Evolutionary conservation across 2,888 invertebrate genomes (phyloP).

Genomic region (Dasysyrphus tricinctus): DNA sequence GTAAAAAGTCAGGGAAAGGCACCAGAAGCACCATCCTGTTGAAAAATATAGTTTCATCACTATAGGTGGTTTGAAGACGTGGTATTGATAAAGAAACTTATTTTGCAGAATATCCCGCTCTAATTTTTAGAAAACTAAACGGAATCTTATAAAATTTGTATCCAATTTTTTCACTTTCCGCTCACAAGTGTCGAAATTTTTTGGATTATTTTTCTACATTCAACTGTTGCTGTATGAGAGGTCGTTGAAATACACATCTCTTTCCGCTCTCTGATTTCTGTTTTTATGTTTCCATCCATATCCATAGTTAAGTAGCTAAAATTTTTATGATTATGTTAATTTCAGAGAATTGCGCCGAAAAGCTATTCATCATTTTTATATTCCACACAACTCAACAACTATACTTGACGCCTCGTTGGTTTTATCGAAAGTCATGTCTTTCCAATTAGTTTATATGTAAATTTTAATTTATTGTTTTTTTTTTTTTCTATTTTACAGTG

Average conservation of each 20-base stretch:
- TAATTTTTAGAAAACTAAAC: no score
- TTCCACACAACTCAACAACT: constrained; percentile 33
- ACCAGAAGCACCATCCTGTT: no score
- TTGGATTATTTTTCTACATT: no score
- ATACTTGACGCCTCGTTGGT: constrained; percentile 56
- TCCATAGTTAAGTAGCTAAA: not conserved
- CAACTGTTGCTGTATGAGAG: no score
- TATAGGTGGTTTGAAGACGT: no score
- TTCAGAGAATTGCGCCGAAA: not conserved
- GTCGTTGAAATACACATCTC: constrained; percentile 27
- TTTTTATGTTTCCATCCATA: constrained; percentile 24
- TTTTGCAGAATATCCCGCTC: no score
- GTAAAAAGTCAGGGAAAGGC: no score
- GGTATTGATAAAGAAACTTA: no score
- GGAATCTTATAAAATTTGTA: no score
- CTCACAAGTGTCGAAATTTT: no score
- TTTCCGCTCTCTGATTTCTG: constrained; percentile 2
- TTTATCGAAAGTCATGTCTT: constrained; percentile 44
- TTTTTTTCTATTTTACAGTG: constrained; percentile 81
- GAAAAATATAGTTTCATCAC: no score
- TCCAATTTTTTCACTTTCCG: no score
- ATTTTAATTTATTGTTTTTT: constrained; percentile 60
- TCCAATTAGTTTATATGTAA: constrained; percentile 36
- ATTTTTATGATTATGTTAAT: constrained; percentile 37
- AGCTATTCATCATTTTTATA: constrained; percentile 54